Percentiles rank a stretch among this genome's conserved stretches.
Evolutionary conservation across 2,797 vertebrate genomes (phyloP).

Genomic region (Threskiornis aethiopicus): DNA sequence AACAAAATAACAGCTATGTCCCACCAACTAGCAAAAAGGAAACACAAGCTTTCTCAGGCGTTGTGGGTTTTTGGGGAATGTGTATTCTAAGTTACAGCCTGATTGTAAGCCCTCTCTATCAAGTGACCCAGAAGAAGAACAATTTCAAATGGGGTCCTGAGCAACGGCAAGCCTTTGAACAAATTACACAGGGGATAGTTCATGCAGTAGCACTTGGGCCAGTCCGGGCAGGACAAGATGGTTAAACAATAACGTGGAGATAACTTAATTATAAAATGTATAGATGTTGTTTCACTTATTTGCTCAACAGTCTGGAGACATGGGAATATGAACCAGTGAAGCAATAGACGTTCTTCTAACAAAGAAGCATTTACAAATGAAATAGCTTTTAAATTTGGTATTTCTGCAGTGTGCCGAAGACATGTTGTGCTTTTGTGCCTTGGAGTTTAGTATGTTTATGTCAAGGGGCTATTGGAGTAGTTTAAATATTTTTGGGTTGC

Average conservation of each 20-base stretch:
- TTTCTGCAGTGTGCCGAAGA: not conserved
- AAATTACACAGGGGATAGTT: too few species aligned
- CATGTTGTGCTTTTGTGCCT: not conserved
- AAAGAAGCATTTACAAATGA: not conserved
- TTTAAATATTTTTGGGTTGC: not conserved
- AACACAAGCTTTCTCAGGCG: too few species aligned
- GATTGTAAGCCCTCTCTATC: too few species aligned
- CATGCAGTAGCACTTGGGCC: too few species aligned
- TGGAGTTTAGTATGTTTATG: not conserved
- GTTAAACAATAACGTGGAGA: not conserved
- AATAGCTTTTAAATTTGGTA: not conserved
- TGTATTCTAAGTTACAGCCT: too few species aligned
- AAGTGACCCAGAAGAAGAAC: too few species aligned
- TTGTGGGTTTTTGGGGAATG: too few species aligned
- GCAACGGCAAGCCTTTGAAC: too few species aligned
- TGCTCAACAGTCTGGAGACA: not conserved
- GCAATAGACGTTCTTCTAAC: not conserved
- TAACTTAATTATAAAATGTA: constrained; percentile 36
- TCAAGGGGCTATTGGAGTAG: not conserved
- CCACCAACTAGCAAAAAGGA: too few species aligned
- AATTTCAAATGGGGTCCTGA: too few species aligned
- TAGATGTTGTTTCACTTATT: constrained; percentile 14
- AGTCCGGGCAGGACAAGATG: too few species aligned
- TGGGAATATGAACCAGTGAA: not conserved
- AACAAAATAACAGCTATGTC: too few species aligned